Evolutionary conservation across 2,113 vertebrate genomes (phyloP).

Genomic region (Hippocampus mohnikei): DNA sequence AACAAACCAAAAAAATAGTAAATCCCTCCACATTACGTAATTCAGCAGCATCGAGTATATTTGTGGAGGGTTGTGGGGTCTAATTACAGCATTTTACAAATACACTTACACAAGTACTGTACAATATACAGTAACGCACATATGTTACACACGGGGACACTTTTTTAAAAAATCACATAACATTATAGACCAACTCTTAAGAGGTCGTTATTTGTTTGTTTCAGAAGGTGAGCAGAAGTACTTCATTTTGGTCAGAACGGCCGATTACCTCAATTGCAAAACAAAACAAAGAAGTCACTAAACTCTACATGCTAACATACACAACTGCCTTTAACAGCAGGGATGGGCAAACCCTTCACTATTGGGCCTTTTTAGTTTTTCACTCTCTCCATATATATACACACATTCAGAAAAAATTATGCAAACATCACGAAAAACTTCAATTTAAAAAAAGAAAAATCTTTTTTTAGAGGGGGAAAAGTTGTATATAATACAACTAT

Average conservation of each 20-base stretch:
- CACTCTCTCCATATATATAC: neutral
- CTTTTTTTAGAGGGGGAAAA: no score
- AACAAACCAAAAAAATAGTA: neutral
- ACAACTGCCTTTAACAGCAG: neutral
- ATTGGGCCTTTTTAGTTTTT: neutral
- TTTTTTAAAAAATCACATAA: slow-evolving; percentile 32
- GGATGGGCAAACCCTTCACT: neutral
- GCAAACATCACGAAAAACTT: neutral
- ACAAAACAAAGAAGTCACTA: neutral
- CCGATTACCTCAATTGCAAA: neutral
- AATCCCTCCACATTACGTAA: neutral
- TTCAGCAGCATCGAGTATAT: neutral
- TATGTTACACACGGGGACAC: slow-evolving; percentile 41
- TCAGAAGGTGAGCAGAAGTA: slow-evolving; percentile 32
- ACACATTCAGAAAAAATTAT: neutral
- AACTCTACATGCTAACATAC: neutral
- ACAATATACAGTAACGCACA: slow-evolving; percentile 60
- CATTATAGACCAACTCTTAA: slow-evolving; percentile 48
- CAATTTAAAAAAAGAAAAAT: neutral
- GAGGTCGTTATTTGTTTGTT: slow-evolving; percentile 31
- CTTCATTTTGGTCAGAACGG: slow-evolving; percentile 43
- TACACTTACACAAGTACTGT: slow-evolving; percentile 61
- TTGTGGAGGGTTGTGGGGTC: neutral
- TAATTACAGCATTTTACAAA: slow-evolving; percentile 59
- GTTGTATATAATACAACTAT: no score